Evolutionary conservation across 2,888 invertebrate species (phyloP).

Genomic region (Pristionchus maxplancki): DNA sequence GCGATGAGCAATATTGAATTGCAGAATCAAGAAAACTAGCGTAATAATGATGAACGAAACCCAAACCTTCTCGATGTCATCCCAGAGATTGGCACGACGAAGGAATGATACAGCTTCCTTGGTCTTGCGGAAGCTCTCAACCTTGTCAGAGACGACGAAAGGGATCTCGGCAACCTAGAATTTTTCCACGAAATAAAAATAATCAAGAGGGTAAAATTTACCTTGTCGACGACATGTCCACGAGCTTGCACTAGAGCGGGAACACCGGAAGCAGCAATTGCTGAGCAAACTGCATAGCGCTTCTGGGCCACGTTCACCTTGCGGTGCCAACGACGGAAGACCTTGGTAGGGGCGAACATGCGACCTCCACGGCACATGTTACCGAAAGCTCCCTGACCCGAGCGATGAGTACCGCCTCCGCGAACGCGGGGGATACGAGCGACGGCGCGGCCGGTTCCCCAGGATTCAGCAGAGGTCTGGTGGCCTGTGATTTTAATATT

Average conservation of each 20-base stretch:
- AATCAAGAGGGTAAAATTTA: no score
- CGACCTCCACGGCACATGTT: conserved; percentile 99
- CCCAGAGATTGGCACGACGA: conserved; percentile 94
- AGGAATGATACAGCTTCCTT: conserved; percentile 97
- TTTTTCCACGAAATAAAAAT: no score
- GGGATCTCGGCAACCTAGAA: no score
- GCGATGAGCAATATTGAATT: not conserved
- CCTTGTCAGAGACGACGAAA: no score
- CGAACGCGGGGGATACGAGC: conserved; percentile 99
- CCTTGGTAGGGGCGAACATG: no score
- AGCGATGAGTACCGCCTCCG: conserved; percentile 99
- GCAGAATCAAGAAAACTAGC: no score
- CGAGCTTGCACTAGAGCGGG: conserved; percentile 97
- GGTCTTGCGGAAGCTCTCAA: no score
- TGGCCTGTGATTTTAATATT: conserved; percentile 85
- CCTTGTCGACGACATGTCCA: conserved; percentile 84
- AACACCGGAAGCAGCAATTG: conserved; percentile 96
- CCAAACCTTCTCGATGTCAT: conserved; percentile 92
- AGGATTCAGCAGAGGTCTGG: no score
- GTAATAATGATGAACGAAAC: conserved; percentile 7
- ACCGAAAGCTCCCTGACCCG: conserved; percentile 99
- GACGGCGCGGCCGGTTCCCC: no score
- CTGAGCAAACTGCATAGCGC: conserved; percentile 95
- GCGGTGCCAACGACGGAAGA: conserved; percentile 99
- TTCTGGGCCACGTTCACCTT: conserved; percentile 96